phyloP scores from a whole-genome alignment of 2,113 vertebrate genomes.

The Salvelinus fontinalis region DNA sequence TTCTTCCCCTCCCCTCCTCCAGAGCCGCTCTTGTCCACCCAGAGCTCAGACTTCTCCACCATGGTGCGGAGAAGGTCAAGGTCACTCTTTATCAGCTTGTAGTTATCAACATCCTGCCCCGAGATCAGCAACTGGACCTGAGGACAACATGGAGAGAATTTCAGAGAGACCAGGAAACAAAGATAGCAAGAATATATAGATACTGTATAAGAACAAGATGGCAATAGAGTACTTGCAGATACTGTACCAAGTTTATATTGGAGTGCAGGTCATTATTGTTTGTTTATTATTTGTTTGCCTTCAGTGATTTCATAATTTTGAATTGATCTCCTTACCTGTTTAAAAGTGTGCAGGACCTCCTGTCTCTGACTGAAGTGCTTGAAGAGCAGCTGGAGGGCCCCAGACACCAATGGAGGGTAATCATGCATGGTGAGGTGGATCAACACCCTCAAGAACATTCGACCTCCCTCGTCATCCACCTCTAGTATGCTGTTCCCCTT shows the following conservation, averaged over 20 bases:
- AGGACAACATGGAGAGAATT: background rate
- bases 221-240: too few species aligned
- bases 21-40: conserved; percentile 88
- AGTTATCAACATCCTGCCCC: conserved; percentile 94
- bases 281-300: too few species aligned
- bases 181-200: too few species aligned
- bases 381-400: conserved; percentile 94
- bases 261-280: too few species aligned
- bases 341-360: conserved; percentile 94
- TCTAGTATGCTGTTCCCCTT: conserved; percentile 94
- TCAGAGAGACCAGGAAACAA: too few species aligned
- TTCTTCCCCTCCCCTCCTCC: conserved; percentile 75
- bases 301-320: background rate
- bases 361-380: conserved; percentile 99
- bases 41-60: conserved; percentile 97
- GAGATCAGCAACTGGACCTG: conserved; percentile 97
- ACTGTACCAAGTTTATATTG: too few species aligned
- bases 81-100: conserved; percentile 92
- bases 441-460: conserved; percentile 91
- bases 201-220: too few species aligned
- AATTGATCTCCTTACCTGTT: conserved; percentile 79
- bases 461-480: conserved; percentile 94
- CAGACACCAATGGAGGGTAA: conserved; percentile 90
- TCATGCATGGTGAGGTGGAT: conserved; percentile 95
- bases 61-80: conserved; percentile 91